These are phyloP conservation scores for Nipponacmea schrenckii DNA, from an alignment of 2,888 invertebrate species.

Conservation along the genomic window DNA sequence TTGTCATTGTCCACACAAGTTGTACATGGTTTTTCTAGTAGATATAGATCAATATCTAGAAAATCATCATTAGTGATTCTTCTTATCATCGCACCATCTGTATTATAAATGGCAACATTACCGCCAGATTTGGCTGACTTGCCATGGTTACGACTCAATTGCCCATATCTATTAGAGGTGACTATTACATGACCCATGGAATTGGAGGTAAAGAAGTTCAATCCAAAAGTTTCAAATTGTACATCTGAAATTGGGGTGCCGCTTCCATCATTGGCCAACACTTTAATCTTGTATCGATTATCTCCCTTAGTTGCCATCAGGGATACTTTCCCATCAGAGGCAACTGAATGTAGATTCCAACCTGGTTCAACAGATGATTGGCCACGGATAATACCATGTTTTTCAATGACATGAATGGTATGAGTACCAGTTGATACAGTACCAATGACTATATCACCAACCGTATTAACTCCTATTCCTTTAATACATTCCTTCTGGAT, in stretches of 20 bases:
- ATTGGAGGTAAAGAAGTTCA: conserved; percentile 53
- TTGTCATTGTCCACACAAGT: conserved; percentile 42
- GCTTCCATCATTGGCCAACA: conserved; percentile 50
- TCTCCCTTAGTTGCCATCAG: conserved; percentile 52
- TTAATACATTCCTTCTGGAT: conserved; percentile 55
- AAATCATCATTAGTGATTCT: conserved; percentile 57
- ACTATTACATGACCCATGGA: conserved; percentile 46
- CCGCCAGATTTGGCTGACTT: conserved; percentile 53
- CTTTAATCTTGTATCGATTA: conserved; percentile 57
- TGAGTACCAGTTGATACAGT: conserved; percentile 43
- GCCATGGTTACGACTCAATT: conserved; percentile 42
- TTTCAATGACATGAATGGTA: conserved; percentile 53
- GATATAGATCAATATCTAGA: conserved; percentile 39
- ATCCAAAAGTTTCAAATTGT: conserved; percentile 55
- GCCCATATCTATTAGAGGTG: conserved; percentile 51
- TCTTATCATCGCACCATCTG: conserved; percentile 40
- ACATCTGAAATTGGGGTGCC: conserved; percentile 45
- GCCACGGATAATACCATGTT: conserved; percentile 54
- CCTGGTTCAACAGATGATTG: conserved; percentile 47
- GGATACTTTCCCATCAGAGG: conserved; percentile 54
- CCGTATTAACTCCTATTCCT: conserved; percentile 38
- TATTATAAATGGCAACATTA: conserved; percentile 51
- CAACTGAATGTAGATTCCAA: conserved; percentile 55
- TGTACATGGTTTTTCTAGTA: conserved; percentile 53
- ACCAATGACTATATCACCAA: conserved; percentile 55